Conservation (phyloP, 64 coral and sea anemone genomes). For the Anthopleura sola region DNA sequence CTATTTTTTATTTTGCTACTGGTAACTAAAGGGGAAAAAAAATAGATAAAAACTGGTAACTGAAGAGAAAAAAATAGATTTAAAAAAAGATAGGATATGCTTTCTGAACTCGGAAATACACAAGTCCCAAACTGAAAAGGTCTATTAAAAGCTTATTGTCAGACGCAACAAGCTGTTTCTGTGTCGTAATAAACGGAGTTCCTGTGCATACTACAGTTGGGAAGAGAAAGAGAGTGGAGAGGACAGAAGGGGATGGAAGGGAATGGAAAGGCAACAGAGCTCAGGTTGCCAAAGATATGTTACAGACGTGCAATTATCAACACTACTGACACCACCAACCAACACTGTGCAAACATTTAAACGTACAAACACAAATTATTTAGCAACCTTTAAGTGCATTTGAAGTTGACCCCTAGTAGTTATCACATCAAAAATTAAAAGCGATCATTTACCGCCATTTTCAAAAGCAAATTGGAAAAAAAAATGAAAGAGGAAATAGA, state of each 20-base stretch:
- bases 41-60: too few relatives aligned
- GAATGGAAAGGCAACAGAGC: background rate
- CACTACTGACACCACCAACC: background rate
- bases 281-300: background rate
- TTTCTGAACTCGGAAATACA: too few relatives aligned
- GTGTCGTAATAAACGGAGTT: background rate
- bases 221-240: background rate
- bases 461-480: background rate
- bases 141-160: too few relatives aligned
- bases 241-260: background rate
- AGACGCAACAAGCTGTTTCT: too few relatives aligned
- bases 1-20: too few relatives aligned
- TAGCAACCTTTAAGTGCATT: background rate
- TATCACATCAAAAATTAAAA: background rate
- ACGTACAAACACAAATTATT: background rate
- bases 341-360: constrained; percentile 1
- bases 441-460: background rate
- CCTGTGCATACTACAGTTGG: background rate
- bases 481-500: background rate
- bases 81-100: too few relatives aligned
- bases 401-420: background rate
- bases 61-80: too few relatives aligned
- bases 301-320: background rate
- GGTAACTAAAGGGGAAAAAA: too few relatives aligned
- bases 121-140: too few relatives aligned